A percentile compares a stretch with the other conserved stretches of the same genome.
Conservation (phyloP, 2,113 vertebrate species). For the Rhombomys opimus region DNA sequence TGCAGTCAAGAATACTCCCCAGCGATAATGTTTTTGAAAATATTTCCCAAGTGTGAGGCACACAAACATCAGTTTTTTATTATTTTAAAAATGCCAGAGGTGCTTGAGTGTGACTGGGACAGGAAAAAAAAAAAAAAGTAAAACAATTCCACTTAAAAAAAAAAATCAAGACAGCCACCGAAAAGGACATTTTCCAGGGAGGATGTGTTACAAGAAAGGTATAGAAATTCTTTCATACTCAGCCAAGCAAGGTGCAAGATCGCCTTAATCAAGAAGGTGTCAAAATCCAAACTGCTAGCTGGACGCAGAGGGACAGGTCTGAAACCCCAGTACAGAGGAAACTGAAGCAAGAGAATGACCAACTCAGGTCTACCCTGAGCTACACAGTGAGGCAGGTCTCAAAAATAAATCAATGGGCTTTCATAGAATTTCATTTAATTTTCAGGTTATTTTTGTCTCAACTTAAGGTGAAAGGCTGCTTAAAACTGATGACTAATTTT, state of each 20-base stretch:
- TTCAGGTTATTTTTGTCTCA: slow-evolving; percentile 51
- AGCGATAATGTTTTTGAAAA: slow-evolving; percentile 32
- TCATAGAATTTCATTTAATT: slow-evolving; percentile 58
- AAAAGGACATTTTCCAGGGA: slow-evolving; percentile 55
- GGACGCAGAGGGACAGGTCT: too few species aligned
- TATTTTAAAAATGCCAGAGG: slow-evolving; percentile 45
- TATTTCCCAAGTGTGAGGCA: slow-evolving; percentile 33
- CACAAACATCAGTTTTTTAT: slow-evolving; percentile 16
- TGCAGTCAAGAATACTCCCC: slow-evolving; percentile 1
- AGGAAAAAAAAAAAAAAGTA: not conserved
- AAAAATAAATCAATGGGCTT: slow-evolving; percentile 14
- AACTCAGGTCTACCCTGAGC: too few species aligned
- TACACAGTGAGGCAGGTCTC: not conserved
- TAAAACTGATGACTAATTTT: slow-evolving; percentile 32
- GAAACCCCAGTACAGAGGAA: too few species aligned
- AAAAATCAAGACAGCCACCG: slow-evolving; percentile 17
- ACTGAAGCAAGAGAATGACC: not conserved
- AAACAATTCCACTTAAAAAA: slow-evolving; percentile 43
- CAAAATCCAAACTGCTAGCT: slow-evolving; percentile 51
- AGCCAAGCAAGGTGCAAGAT: slow-evolving; percentile 35
- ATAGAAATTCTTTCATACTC: slow-evolving; percentile 10
- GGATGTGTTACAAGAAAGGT: slow-evolving; percentile 41
- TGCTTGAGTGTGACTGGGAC: not conserved
- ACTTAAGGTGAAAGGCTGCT: slow-evolving; percentile 59
- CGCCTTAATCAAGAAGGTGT: slow-evolving; percentile 51